Evolutionary conservation across 1,140 invertebrate genomes (phyloP).

Genomic region (Tyrophagus putrescentiae): DNA sequence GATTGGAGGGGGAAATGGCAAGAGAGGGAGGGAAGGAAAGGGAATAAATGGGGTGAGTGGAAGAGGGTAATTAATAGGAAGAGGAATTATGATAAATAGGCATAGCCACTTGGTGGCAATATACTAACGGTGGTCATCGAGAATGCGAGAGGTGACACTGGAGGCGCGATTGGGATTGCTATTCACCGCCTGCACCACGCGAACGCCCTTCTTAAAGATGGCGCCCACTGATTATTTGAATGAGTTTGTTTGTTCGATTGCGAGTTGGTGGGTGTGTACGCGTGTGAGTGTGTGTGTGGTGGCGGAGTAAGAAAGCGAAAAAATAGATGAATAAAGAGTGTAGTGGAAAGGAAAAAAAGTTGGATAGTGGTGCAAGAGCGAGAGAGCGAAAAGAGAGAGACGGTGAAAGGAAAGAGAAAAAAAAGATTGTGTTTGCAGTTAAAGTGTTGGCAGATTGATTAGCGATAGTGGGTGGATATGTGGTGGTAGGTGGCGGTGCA

Average conservation of each 20-base stretch:
- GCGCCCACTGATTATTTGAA: slow-evolving; percentile 21
- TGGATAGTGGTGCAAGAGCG: not conserved
- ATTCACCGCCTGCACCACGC: slow-evolving; percentile 91
- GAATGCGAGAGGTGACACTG: slow-evolving; percentile 57
- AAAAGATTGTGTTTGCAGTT: too few relatives aligned
- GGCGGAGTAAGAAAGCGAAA: not conserved
- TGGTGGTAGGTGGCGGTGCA: too few relatives aligned
- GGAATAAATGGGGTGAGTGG: not conserved
- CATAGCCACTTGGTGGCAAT: slow-evolving; percentile 7
- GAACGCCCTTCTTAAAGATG: slow-evolving; percentile 96
- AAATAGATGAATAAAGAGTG: too few relatives aligned
- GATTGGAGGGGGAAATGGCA: not conserved
- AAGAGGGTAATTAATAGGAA: slow-evolving; percentile 12
- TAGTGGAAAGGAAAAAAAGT: too few relatives aligned
- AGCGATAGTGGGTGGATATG: not conserved
- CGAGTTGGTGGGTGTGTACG: not conserved
- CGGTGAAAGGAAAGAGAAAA: not conserved
- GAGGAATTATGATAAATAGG: slow-evolving; percentile 3
- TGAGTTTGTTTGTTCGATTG: too few relatives aligned
- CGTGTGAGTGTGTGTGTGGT: not conserved
- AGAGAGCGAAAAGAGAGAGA: not conserved
- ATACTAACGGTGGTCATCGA: slow-evolving; percentile 24
- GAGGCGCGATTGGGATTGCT: slow-evolving; percentile 43
- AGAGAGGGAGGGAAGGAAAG: not conserved
- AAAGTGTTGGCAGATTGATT: not conserved